These are phyloP conservation scores for Acanthurus tractus DNA, from an alignment of 2,797 vertebrate species.

Conservation along the genomic window DNA sequence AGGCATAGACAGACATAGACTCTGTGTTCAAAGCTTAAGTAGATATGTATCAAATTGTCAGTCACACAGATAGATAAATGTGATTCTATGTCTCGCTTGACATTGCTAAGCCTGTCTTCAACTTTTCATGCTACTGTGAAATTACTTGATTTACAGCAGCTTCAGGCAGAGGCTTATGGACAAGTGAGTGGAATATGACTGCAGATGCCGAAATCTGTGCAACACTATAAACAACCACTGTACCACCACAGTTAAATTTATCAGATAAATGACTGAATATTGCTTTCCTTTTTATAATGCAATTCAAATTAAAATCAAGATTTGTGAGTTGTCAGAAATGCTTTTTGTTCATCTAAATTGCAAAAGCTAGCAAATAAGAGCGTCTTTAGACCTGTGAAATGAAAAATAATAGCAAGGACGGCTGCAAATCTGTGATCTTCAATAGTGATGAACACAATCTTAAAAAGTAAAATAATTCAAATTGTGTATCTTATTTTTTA, in stretches of 20 bases:
- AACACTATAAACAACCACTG: conserved; percentile 21
- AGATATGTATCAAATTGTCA: conserved; percentile 69
- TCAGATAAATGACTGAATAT: conserved; percentile 31
- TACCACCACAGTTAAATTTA: conserved; percentile 24
- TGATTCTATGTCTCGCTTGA: conserved; percentile 62
- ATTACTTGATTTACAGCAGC: conserved; percentile 62
- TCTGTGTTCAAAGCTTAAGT: conserved; percentile 64
- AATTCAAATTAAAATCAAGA: conserved; percentile 2
- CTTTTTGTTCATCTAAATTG: not conserved
- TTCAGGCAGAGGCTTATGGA: conserved; percentile 48
- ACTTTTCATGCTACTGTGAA: conserved; percentile 65
- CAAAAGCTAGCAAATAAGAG: not conserved
- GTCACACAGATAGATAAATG: conserved; percentile 65
- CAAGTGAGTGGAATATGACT: conserved; percentile 42
- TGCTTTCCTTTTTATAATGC: conserved; percentile 11
- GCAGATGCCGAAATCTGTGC: conserved; percentile 40
- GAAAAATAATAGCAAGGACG: not conserved
- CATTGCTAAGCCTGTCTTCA: conserved; percentile 60
- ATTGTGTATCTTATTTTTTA: conserved; percentile 1
- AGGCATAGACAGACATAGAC: conserved; percentile 22
- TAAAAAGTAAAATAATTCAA: not conserved
- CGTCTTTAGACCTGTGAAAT: not conserved
- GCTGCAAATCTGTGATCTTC: conserved; percentile 3
- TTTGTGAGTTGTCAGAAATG: not conserved
- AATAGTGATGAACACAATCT: not conserved